Evolutionary conservation across 2,797 vertebrate genomes (phyloP).

Genomic region (Jordanella pulchra): DNA sequence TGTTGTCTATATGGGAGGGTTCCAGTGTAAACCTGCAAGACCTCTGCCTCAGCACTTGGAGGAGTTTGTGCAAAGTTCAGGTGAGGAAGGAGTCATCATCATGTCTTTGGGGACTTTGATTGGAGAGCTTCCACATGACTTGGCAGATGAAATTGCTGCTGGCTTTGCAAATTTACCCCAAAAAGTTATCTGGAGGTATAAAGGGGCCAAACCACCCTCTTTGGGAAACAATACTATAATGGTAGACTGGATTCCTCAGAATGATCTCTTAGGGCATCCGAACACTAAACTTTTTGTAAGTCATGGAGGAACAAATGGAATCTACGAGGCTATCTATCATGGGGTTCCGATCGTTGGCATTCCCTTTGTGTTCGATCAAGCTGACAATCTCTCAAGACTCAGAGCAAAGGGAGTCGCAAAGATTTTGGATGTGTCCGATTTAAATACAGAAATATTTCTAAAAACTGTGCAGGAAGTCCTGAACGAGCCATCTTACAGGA

Average conservation of each 20-base stretch:
- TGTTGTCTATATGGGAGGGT: conserved; percentile 78
- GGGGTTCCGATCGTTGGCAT: conserved; percentile 60
- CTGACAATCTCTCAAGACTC: conserved; percentile 71
- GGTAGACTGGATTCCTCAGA: conserved; percentile 81
- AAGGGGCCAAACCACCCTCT: conserved; percentile 62
- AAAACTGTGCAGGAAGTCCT: conserved; percentile 65
- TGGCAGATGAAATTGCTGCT: conserved; percentile 70
- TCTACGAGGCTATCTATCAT: conserved; percentile 74
- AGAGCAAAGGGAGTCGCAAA: conserved; percentile 56
- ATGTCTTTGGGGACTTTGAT: conserved; percentile 79
- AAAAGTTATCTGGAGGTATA: conserved; percentile 80
- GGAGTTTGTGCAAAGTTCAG: conserved; percentile 76
- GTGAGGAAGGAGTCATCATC: conserved; percentile 77
- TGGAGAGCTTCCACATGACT: conserved; percentile 60
- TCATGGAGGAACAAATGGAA: conserved; percentile 74
- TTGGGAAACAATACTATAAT: conserved; percentile 79
- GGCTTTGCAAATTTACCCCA: conserved; percentile 76
- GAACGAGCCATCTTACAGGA: conserved; percentile 69
- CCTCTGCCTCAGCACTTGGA: conserved; percentile 72
- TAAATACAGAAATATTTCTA: conserved; percentile 23
- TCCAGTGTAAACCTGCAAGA: conserved; percentile 78
- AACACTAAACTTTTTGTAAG: conserved; percentile 63
- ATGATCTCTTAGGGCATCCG: conserved; percentile 77
- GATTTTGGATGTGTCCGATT: conserved; percentile 39
- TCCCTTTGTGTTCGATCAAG: conserved; percentile 74